Evolutionary conservation across 30 jellyfish, hydroid and myxozoan genomes (phyloP).

Genomic region (Pseudorhiza aurosa): DNA sequence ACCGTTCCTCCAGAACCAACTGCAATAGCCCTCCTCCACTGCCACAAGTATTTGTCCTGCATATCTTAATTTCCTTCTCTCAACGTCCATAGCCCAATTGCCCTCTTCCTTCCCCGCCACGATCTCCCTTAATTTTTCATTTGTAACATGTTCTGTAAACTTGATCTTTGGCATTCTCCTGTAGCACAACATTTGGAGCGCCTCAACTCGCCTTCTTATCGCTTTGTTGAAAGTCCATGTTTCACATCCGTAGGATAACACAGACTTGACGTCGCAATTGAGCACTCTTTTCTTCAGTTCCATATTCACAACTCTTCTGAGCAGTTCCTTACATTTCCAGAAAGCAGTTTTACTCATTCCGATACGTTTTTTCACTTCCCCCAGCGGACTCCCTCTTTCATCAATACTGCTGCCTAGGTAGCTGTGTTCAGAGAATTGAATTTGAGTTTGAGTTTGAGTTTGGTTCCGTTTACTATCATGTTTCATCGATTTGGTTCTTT

Average conservation of each 20-base stretch:
- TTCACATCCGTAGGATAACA: constrained; percentile 8
- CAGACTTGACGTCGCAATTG: constrained; percentile 6
- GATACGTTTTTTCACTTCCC: constrained; percentile 13
- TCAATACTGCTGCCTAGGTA: constrained; percentile 15
- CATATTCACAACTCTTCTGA: constrained; percentile 2
- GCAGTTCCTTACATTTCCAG: neutral
- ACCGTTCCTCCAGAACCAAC: constrained; percentile 11
- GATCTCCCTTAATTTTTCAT: neutral
- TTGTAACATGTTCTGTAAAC: constrained; percentile 1
- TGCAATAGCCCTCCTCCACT: constrained; percentile 19
- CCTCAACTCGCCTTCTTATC: neutral
- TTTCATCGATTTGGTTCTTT: neutral
- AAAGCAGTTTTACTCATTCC: constrained; percentile 28
- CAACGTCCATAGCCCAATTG: neutral
- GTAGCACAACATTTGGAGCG: too few relatives aligned
- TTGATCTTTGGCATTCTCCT: neutral
- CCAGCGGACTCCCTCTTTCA: neutral
- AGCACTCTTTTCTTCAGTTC: neutral
- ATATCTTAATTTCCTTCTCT: constrained; percentile 8
- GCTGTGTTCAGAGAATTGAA: too few relatives aligned
- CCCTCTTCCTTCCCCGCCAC: neutral
- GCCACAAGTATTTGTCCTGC: constrained; percentile 36
- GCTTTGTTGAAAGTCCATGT: constrained; percentile 6
- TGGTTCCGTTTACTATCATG: too few relatives aligned
- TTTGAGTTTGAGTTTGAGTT: too few relatives aligned